A percentile compares a stretch with the other conserved stretches of the same genome.
Evolutionary conservation across 2,888 invertebrate genomes (phyloP).

Genomic region (Muschampia plurimacula): DNA sequence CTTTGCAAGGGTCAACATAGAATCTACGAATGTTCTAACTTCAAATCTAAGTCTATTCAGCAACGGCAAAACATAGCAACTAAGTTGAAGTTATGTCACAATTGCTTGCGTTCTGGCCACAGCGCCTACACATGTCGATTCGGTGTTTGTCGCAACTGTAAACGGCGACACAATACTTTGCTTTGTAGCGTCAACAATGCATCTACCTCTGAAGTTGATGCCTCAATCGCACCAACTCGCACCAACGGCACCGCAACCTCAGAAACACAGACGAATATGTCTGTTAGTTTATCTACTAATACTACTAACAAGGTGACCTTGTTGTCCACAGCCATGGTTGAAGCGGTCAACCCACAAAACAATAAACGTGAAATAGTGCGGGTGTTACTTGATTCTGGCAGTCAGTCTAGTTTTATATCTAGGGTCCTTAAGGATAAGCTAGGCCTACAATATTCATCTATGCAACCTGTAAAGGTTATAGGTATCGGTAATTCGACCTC

Average conservation of each 20-base stretch:
- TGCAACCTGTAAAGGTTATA: conserved; percentile 21
- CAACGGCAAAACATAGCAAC: background rate
- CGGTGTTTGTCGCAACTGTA: conserved; percentile 13
- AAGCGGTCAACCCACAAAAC: conserved; percentile 25
- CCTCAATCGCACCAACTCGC: background rate
- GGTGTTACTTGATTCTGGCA: conserved; percentile 31
- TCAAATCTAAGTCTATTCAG: conserved; percentile 7
- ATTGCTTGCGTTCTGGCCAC: conserved; percentile 20
- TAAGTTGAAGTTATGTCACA: conserved; percentile 6
- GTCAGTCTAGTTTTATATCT: conserved; percentile 33
- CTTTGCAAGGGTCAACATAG: conserved; percentile 16
- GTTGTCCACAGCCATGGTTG: conserved; percentile 6
- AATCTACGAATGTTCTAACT: conserved; percentile 7
- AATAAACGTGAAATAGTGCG: conserved; percentile 23
- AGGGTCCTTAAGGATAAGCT: conserved; percentile 16
- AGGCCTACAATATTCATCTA: conserved; percentile 17
- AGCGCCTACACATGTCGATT: conserved; percentile 10
- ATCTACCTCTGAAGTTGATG: background rate
- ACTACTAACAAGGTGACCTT: conserved; percentile 1
- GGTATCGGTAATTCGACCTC: conserved; percentile 30
- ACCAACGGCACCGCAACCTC: background rate
- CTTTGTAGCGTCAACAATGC: conserved; percentile 7
- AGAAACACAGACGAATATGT: conserved; percentile 12
- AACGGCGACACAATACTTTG: conserved; percentile 17
- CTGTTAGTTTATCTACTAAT: background rate